Evolutionary conservation across 2,888 invertebrate species (phyloP), one percentile per base, ranked within the genome.

Genomic region (Atrina japonica): DNA sequence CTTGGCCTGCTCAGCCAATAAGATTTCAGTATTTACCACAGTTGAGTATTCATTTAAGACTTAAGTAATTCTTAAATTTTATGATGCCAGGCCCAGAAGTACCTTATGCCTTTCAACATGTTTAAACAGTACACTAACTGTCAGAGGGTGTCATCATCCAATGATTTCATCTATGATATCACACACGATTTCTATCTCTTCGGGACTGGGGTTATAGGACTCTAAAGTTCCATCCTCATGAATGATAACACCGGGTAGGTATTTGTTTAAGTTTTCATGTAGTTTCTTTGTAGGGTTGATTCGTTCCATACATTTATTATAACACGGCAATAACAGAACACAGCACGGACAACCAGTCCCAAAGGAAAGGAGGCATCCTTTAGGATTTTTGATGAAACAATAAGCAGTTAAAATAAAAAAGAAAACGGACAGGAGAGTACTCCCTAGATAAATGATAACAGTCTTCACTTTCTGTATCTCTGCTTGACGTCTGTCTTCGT

Each of bases 301-400:
- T 21, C 68, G 25, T 1, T 66, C 29, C 16, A 77, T 53, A 21
- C 18, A 25, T 30, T 21, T 23, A 21, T 21, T 59, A 23, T 65
- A 25, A 61, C 83, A 83, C 1, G 84, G 84, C 30, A 72, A 72
- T 56, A 75, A 76, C 18, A 82, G 56, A 16, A 83, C 25, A 35
- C 80, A 80, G 66, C 84, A 85, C 7, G 84, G 84, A 56, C 82
- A 83, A 3, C 83, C 82, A 1, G 77, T 76, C 29, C 78, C 81
- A 65, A 84, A 84, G n/a, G 81, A 78, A 29, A 83, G 73, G 16
- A 83, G 70, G 52, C 72, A 82, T 1, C 77, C 66, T 3, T 80
- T 61, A 3, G 84, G 84, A 61, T 83, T 81, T n/a, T 78, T 75
- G 14, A 82, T 65, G 64, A 83, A 82, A 53, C 81, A 83, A 49